Evolutionary conservation across 1,140 invertebrate genomes (phyloP).

Genomic region (Maniola jurtina): DNA sequence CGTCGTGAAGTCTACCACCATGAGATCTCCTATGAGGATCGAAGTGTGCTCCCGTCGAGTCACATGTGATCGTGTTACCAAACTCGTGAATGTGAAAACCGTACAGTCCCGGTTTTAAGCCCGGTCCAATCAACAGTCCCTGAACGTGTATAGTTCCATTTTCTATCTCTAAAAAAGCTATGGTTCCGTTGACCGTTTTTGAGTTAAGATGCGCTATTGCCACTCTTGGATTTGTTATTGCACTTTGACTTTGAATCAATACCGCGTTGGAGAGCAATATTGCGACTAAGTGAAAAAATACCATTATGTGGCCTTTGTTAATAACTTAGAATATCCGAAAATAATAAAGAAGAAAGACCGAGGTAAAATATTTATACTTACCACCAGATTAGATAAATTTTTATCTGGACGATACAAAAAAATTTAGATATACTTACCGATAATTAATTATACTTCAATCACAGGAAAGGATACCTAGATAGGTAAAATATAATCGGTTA

Average conservation of each 20-base stretch:
- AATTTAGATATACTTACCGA: not conserved
- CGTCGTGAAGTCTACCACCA: constrained; percentile 49
- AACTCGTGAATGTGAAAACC: constrained; percentile 93
- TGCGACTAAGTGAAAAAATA: constrained; percentile 14
- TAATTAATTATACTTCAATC: no score
- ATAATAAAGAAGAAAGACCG: not conserved
- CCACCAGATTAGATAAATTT: not conserved
- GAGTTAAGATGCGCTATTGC: constrained; percentile 46
- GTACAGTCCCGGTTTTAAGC: constrained; percentile 81
- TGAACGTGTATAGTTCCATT: constrained; percentile 75
- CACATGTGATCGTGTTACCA: constrained; percentile 86
- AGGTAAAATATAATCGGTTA: no score
- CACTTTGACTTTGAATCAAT: constrained; percentile 21
- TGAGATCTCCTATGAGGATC: constrained; percentile 80
- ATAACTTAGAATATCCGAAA: not conserved
- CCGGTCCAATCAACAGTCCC: constrained; percentile 84
- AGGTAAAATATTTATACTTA: not conserved
- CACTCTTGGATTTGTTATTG: constrained; percentile 23
- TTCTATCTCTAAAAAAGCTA: constrained; percentile 76
- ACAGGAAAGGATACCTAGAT: no score
- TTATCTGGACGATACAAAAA: not conserved
- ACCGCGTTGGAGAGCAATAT: constrained; percentile 20
- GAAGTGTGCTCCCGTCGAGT: constrained; percentile 84
- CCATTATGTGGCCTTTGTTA: not conserved
- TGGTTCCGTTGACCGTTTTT: constrained; percentile 52